Conservation (phyloP, 30 jellyfish, hydroid and myxozoan genomes). For the Rhopilema esculentum region DNA sequence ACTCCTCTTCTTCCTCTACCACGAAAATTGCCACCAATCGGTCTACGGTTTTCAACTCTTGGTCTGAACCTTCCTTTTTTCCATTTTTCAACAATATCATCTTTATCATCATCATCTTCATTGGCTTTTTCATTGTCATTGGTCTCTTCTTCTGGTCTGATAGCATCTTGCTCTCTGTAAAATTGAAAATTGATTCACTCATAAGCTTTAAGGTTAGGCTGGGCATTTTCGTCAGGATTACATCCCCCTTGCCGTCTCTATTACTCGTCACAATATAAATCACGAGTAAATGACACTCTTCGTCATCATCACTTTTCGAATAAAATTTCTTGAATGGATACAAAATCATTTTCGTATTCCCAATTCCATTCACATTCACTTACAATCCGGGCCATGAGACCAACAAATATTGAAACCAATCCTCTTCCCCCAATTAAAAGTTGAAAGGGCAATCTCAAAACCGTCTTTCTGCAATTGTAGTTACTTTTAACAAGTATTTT, state of each 20-base stretch:
- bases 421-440: no score
- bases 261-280: neutral
- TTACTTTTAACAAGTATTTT: no score
- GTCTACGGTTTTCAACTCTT: conserved; percentile 38
- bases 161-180: conserved; percentile 1
- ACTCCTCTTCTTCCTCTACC: conserved; percentile 8
- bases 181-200: neutral
- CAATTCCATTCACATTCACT: no score
- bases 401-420: no score
- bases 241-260: neutral
- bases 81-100: conserved; percentile 43
- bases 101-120: conserved; percentile 8
- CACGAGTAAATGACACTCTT: no score
- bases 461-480: no score
- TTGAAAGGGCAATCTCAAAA: no score
- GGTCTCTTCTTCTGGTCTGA: neutral
- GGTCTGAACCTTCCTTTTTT: conserved; percentile 47
- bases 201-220: neutral
- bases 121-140: neutral
- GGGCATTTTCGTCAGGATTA: no score
- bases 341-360: no score
- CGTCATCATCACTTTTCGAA: no score
- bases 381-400: no score
- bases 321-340: no score
- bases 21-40: neutral